A percentile compares a stretch with the other conserved stretches of the same genome.
Evolutionary conservation across 2,888 invertebrate genomes (phyloP).

Genomic region (Mechanitis messenoides): DNA sequence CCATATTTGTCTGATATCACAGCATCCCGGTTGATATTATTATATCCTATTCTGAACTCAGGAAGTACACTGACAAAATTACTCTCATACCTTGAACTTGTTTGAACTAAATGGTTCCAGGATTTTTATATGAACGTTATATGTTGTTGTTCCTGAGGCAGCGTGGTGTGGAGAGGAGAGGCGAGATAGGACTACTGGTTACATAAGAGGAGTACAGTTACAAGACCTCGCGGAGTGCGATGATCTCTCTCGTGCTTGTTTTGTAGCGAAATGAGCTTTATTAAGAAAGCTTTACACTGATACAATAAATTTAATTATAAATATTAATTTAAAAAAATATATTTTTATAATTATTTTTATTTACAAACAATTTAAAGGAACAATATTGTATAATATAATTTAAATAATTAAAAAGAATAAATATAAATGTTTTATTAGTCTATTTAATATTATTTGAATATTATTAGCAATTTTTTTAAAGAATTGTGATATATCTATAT

Average conservation of each 20-base stretch:
- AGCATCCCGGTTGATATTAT: neutral
- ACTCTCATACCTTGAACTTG: neutral
- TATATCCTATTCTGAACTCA: neutral
- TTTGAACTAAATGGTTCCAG: neutral
- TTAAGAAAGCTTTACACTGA: constrained; percentile 49
- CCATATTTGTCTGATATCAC: neutral
- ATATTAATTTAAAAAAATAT: neutral
- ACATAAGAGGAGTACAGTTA: constrained; percentile 75
- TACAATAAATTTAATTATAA: neutral
- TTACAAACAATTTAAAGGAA: too few species aligned
- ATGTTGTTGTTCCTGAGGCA: constrained; percentile 25
- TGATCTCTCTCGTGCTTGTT: constrained; percentile 71
- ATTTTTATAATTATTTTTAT: neutral
- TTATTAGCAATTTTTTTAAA: too few species aligned
- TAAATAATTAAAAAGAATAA: too few species aligned
- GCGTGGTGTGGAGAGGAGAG: constrained; percentile 55
- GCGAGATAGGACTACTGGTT: constrained; percentile 63
- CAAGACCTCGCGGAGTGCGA: constrained; percentile 69
- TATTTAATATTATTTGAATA: too few species aligned
- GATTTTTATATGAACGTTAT: constrained; percentile 13
- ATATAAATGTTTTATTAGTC: too few species aligned
- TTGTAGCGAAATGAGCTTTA: constrained; percentile 70
- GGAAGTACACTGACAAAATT: neutral
- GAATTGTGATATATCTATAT: neutral
- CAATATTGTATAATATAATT: too few species aligned